Evolutionary conservation across 2,113 vertebrate genomes (phyloP), one percentile per base, ranked within the genome.

Genomic region (Etheostoma spectabile): DNA sequence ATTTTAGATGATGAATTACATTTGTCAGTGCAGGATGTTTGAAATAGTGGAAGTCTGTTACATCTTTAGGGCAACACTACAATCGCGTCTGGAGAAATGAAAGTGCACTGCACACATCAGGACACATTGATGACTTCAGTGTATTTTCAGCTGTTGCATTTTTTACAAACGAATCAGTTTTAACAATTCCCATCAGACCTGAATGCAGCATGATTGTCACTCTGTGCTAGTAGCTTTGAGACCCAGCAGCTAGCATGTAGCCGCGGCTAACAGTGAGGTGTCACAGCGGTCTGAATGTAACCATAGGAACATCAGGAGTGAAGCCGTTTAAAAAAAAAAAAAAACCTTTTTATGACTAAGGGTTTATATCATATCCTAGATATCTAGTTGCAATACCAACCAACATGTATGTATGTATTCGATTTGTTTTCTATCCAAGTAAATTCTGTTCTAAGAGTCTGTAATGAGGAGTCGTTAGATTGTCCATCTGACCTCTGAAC

Each of bases 221-320:
- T 77, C 30, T 63, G 42, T 56, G 59, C 68, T 62, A 21, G 57
- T 48, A 35, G 74, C 79, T 1, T 42, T 14, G 1, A 62, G 68
- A 72, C 69, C 79, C 67, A 87, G 82, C 79, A 79, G 67, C 77
- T 79, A 73, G 70, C 59, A 81, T 82, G 78, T 82, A 86, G 74
- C 77, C 52, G 3, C 64, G 22, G 66, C 52, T 61, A 57, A 73
- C 33, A 63, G 51, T 52, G 18, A 69, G 19, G 15, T 18, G 38
- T 53, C 33, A 30, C 56, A 48, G 2, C 2, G 33, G 4, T 33
- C 38, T 69, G 61, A 85, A 73, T 77, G 67, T 77, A 84, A 74
- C 65, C 57, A 59, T 49, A 16, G 46, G 7, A 72, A 68, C 46
- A 66, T 22, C 21, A 35, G 12, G 16, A 57, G 16, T 38, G 12